Evolutionary conservation across 2,888 invertebrate genomes (phyloP), one percentile per base, ranked within the genome.

Genomic region (Melikaiella ostensackeni): DNA sequence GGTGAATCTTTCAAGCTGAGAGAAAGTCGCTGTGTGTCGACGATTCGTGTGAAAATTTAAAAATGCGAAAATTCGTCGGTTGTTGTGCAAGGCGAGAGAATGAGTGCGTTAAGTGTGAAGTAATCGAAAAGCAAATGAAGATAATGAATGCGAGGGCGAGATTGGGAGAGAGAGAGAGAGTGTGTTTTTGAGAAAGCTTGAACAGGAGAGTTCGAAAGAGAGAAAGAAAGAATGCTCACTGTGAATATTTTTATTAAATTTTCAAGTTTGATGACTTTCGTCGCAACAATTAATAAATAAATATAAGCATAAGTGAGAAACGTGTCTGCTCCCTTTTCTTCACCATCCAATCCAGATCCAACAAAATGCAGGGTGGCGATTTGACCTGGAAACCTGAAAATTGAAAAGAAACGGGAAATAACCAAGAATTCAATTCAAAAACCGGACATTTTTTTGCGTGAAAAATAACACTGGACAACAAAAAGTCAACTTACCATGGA

Each of bases 161-260:
- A 75, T 79, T 78, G 63, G 75, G 76, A 63, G 62, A n/a, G 35
- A 62, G 33, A 35, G 35, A 63, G 42, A 64, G n/a, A n/a, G n/a
- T n/a, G 8, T 16, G 46, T 4, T 19, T 30, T n/a, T 11, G 7
- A 27, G 30, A 27, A 30, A 50, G n/a, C 1, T 11, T n/a, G 27
- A n/a, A 30, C 1, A 16, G 6, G 80, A 77, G 75, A 78, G 78
- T 82, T 80, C 79, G 82, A 81, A 82, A 85, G 83, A 84, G 82
- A 81, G 88, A 87, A 84, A 86, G 86, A 88, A 89, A 89, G 89
- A 90, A 88, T 91, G 91, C 89, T 91, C 89, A 91, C 86, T 91
- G 91, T 91, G 91, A 91, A 91, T 91, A 91, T 91, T 91, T 91
- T 91, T 91, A 91, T 91, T 91, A 91, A 91, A 91, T 91, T 91